Evolutionary conservation across 2,888 invertebrate genomes (phyloP).

Genomic region (Prenolepis imparis): DNA sequence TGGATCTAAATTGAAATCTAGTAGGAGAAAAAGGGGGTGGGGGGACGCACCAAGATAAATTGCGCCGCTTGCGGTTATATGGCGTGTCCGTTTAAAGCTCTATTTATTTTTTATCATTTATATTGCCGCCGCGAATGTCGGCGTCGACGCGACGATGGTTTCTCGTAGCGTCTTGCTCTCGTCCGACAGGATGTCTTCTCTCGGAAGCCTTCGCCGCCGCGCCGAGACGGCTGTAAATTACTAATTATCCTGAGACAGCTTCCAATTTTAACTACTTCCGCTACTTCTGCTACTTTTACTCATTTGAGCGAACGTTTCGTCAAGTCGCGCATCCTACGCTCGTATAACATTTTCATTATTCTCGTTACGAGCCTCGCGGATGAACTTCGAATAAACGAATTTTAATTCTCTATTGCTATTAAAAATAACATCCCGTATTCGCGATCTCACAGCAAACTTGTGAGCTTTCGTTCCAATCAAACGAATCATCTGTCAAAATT

Average conservation of each 20-base stretch:
- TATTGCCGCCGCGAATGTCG: slow-evolving; percentile 41
- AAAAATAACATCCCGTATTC: not conserved
- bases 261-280: slow-evolving; percentile 43
- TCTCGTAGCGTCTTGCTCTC: slow-evolving; percentile 25
- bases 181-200: slow-evolving; percentile 25
- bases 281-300: too few species aligned
- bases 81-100: slow-evolving; percentile 66
- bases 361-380: not conserved
- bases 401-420: slow-evolving; percentile 6
- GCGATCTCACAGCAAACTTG: not conserved
- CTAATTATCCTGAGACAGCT: slow-evolving; percentile 65
- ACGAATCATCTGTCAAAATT: not conserved
- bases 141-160: slow-evolving; percentile 23
- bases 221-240: slow-evolving; percentile 54
- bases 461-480: not conserved
- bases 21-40: slow-evolving; percentile 37
- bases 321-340: not conserved
- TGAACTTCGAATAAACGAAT: not conserved
- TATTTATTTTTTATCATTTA: slow-evolving; percentile 71
- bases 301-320: not conserved
- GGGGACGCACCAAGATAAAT: slow-evolving; percentile 70
- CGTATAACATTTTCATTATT: slow-evolving; percentile 25
- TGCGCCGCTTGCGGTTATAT: slow-evolving; percentile 55
- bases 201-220: not conserved
- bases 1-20: slow-evolving; percentile 82